These are phyloP conservation scores for Penaeus indicus DNA, from an alignment of 1,140 invertebrate genomes.

Conservation along the genomic window DNA sequence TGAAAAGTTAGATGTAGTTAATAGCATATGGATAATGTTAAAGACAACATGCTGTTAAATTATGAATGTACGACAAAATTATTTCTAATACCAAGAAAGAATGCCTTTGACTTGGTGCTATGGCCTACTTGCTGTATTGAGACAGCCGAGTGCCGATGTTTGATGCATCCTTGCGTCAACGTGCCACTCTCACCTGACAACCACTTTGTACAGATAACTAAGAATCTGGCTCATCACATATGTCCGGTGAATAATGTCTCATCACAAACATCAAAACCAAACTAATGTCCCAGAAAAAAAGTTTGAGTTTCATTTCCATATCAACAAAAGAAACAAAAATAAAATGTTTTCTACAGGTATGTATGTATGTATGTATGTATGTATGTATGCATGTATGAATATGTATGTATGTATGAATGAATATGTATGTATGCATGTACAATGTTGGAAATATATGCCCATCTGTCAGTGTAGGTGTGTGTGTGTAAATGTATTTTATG, in stretches of 20 bases:
- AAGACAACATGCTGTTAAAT: slow-evolving; percentile 43
- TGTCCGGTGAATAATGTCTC: slow-evolving; percentile 3
- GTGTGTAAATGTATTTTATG: background rate
- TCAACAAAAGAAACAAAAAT: background rate
- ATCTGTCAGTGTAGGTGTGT: background rate
- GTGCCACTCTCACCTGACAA: slow-evolving; percentile 57
- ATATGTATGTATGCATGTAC: too few relatives aligned
- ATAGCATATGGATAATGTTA: slow-evolving; percentile 27
- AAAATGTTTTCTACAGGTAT: background rate
- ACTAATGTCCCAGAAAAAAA: too few relatives aligned
- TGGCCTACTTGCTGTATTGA: slow-evolving; percentile 53
- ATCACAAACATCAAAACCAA: slow-evolving; percentile 1
- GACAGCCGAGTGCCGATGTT: slow-evolving; percentile 43
- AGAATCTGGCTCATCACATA: slow-evolving; percentile 31
- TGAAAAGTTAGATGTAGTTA: slow-evolving; percentile 53
- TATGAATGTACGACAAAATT: background rate
- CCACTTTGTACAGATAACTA: slow-evolving; percentile 61
- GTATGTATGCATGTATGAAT: too few relatives aligned
- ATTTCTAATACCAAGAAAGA: slow-evolving; percentile 23
- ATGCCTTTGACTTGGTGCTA: slow-evolving; percentile 29
- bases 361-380: slow-evolving; percentile 12
- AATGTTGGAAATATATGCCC: too few relatives aligned
- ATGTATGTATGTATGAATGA: too few relatives aligned
- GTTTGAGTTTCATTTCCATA: too few relatives aligned
- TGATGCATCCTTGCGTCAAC: slow-evolving; percentile 55